Conservation (phyloP, 1,140 invertebrate species). For the Orchesella cincta region DNA sequence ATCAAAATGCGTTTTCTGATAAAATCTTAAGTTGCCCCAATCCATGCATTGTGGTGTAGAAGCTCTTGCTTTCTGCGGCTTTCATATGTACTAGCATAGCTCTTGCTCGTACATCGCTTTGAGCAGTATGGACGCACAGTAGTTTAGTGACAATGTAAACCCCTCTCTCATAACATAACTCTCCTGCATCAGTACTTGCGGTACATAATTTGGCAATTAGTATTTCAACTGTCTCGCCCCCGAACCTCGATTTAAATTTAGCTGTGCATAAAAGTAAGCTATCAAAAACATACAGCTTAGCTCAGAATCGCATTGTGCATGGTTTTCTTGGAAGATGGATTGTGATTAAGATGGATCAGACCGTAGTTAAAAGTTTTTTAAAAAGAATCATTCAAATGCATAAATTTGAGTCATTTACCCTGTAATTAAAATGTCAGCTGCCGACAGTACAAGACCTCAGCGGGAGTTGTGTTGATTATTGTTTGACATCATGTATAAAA, state of each 20-base stretch:
- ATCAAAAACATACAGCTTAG: not conserved
- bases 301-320: not conserved
- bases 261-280: not conserved
- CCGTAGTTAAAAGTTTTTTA: not conserved
- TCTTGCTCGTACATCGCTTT: too few relatives aligned
- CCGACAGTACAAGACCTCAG: conserved; percentile 14
- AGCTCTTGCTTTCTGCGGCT: too few relatives aligned
- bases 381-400: not conserved
- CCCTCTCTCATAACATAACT: not conserved
- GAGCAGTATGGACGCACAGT: too few relatives aligned
- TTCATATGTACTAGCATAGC: too few relatives aligned
- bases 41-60: too few relatives aligned
- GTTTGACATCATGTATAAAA: conserved; percentile 9
- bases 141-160: too few relatives aligned
- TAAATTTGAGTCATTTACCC: conserved; percentile 20
- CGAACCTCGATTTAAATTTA: not conserved
- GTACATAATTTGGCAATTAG: conserved; percentile 2
- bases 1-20: too few relatives aligned
- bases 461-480: not conserved
- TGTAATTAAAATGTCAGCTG: conserved; percentile 27
- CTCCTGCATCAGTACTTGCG: not conserved
- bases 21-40: too few relatives aligned
- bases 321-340: conserved; percentile 18
- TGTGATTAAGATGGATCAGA: conserved; percentile 18
- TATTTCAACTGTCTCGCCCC: not conserved